Conservation (phyloP, 1,140 invertebrate species). For the Calliphora vicina region DNA sequence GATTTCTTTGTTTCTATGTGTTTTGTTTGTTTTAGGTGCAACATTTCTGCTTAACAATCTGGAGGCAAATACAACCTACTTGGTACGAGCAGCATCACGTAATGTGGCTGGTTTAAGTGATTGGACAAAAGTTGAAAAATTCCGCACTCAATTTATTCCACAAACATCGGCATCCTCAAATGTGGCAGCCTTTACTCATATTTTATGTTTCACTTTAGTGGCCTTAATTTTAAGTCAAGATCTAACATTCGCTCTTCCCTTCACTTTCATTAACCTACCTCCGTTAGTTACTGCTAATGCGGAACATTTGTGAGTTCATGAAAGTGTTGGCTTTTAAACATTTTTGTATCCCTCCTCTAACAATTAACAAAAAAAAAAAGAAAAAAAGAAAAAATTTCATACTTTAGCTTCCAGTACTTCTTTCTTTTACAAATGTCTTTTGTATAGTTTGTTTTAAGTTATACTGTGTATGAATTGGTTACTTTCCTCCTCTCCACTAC, state of each 20-base stretch:
- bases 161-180: slow-evolving; percentile 39
- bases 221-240: slow-evolving; percentile 37
- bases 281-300: background rate
- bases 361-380: background rate
- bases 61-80: slow-evolving; percentile 59
- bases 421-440: background rate
- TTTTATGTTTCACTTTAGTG: slow-evolving; percentile 36
- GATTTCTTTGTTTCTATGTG: background rate
- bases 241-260: slow-evolving; percentile 33
- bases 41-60: slow-evolving; percentile 60
- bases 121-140: slow-evolving; percentile 54
- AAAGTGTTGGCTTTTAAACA: background rate
- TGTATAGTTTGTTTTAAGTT: background rate
- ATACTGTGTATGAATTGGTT: too few species aligned
- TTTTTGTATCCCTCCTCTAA: background rate
- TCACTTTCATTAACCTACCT: background rate
- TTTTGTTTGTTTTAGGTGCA: slow-evolving; percentile 48
- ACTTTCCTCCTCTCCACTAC: too few species aligned
- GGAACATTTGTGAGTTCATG: background rate
- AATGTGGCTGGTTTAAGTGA: slow-evolving; percentile 63
- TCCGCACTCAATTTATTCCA: slow-evolving; percentile 52
- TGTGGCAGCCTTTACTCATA: slow-evolving; percentile 18
- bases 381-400: background rate
- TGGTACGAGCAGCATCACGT: slow-evolving; percentile 60
- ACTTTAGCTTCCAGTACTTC: background rate